Percentiles rank a stretch among this genome's conserved stretches.
phyloP scores from a whole-genome alignment of 2,113 vertebrate species.

The Gila orcuttii region DNA sequence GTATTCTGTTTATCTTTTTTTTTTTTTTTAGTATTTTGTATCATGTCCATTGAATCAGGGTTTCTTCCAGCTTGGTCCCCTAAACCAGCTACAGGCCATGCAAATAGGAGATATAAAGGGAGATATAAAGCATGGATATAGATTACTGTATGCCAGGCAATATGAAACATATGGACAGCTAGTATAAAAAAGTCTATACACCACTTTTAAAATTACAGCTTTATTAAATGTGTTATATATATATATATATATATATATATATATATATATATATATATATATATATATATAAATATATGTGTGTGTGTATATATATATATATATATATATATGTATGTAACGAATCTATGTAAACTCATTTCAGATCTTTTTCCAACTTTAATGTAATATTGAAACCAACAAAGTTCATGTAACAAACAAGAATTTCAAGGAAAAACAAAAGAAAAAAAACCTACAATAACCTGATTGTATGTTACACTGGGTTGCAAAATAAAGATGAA shows the following conservation, averaged over 20 bases:
- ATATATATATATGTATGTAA: rapidly evolving
- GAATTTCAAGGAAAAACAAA: neutral
- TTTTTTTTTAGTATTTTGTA: neutral
- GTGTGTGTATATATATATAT: too few relatives aligned
- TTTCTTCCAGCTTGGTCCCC: neutral
- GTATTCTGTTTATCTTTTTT: neutral
- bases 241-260: too few relatives aligned
- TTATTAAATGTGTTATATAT: neutral
- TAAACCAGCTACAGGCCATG: neutral
- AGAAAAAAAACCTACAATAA: too few relatives aligned
- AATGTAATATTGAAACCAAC: neutral
- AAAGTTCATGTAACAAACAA: neutral
- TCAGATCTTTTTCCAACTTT: neutral
- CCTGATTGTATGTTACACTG: too few relatives aligned
- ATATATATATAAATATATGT: too few relatives aligned
- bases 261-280: too few relatives aligned
- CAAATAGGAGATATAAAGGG: too few relatives aligned
- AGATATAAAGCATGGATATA: neutral
- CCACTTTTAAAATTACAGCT: neutral
- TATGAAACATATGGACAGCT: neutral
- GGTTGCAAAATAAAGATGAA: too few relatives aligned
- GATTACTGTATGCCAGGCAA: neutral
- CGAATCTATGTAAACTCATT: neutral
- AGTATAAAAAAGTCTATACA: neutral
- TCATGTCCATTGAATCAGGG: neutral